Percentiles rank a stretch among this genome's conserved stretches.
Conservation (phyloP, 2,797 vertebrate species). For the Platyrinchus mystaceus region DNA sequence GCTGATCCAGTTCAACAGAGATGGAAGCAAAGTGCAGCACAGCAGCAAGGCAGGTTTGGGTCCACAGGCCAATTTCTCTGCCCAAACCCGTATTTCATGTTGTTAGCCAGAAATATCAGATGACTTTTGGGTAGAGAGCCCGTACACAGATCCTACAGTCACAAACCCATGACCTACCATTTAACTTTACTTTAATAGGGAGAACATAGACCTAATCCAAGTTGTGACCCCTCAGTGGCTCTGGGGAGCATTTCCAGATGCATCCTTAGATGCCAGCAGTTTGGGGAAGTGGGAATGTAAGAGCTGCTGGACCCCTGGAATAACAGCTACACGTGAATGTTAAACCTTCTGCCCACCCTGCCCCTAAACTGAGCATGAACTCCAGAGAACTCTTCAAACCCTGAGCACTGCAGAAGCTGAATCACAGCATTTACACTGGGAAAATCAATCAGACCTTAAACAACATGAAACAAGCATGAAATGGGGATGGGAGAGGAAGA, state of each 20-base stretch:
- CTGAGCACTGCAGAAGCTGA: background rate
- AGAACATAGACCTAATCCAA: background rate
- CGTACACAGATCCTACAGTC: background rate
- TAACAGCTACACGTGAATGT: fast-evolving
- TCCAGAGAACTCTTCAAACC: background rate
- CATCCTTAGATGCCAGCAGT: background rate
- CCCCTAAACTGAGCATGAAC: background rate
- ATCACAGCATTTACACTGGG: background rate
- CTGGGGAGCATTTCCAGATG: background rate
- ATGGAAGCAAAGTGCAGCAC: background rate
- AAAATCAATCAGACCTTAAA: background rate
- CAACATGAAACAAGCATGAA: background rate
- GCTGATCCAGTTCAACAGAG: background rate
- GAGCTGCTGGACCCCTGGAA: background rate
- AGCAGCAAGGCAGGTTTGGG: background rate
- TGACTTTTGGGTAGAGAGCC: background rate
- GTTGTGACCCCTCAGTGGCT: background rate
- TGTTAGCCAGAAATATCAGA: background rate
- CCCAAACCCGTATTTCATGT: background rate
- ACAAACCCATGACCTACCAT: background rate
- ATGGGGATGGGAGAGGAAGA: background rate
- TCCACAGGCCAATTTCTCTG: background rate
- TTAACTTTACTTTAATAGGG: background rate
- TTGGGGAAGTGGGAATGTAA: background rate
- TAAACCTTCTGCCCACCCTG: background rate